Base-by-base conservation (phyloP, 2,888 invertebrate species). In the Polyploca ridens region DNA sequence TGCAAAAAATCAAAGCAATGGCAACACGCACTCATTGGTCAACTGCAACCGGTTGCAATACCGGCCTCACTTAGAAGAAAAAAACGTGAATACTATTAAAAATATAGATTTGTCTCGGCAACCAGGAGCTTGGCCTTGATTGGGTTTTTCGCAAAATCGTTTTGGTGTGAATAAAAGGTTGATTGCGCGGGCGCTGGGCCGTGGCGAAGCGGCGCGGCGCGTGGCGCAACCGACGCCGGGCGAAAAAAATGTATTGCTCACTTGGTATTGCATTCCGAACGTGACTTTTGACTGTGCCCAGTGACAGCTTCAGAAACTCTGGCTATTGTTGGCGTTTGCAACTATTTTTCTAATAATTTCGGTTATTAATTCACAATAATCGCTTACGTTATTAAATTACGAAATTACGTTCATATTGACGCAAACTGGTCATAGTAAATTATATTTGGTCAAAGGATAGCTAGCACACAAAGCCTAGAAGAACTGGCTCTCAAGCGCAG, bases 81-180 rank as follows among this genome's bases (percentile, higher is more conserved):
- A 82, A 85, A 84, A 79, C 75, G 75, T 13, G 41, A 77, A 83
- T 74, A 77, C 82, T 86, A 85, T 86, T 86, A 88, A 89, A 61
- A 83, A 83, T 85, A 85, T 86, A 87, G 87, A 93, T 93, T 93
- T 88, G 93, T 90, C 85, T 88, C 92, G 41, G 84, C 85, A 80
- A 76, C 84, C 85, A 84, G 87, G 84, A 82, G 77, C 82, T 77
- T 73, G 88, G 85, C 93, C 93, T 92, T 92, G 90, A 77, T 69
- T 75, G 74, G 67, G 77, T 91, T 90, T 90, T 89, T 90, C 89
- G 54, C 54, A 54, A 86, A 90, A 90, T 74, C 75, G 68, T 67
- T 71, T 65, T 68, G 71, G 71, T 73, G 69, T 78, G 73, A 74
- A 82, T 84, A 81, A 73, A 83, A 79, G 78, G 76, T 67, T 75